Evolutionary conservation across 1,140 invertebrate species (phyloP).

Genomic region (Philopotamus ludificatus): DNA sequence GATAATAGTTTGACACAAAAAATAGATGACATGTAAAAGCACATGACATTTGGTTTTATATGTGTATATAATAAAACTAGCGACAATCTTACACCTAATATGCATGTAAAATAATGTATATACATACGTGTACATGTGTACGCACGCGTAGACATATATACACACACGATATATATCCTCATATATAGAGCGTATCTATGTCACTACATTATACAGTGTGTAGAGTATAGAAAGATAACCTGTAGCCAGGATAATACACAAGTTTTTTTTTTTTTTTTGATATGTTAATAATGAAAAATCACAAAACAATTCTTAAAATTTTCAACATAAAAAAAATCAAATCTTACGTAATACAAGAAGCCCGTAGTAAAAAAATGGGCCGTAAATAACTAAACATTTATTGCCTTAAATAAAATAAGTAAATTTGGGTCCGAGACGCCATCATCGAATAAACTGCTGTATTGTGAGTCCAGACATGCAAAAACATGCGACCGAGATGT

Average conservation of each 20-base stretch:
- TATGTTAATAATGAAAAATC: slow-evolving; percentile 41
- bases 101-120: slow-evolving; percentile 3
- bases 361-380: slow-evolving; percentile 14
- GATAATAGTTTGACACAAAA: slow-evolving; percentile 44
- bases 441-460: slow-evolving; percentile 14
- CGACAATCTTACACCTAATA: slow-evolving; percentile 39
- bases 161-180: slow-evolving; percentile 6
- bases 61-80: slow-evolving; percentile 43
- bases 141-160: background rate
- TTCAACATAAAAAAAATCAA: slow-evolving; percentile 20
- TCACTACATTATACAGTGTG: slow-evolving; percentile 38
- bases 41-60: slow-evolving; percentile 43
- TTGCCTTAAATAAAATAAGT: slow-evolving; percentile 13
- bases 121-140: slow-evolving; percentile 15
- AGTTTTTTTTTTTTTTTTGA: slow-evolving; percentile 39
- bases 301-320: slow-evolving; percentile 33
- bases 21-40: slow-evolving; percentile 44
- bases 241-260: slow-evolving; percentile 37
- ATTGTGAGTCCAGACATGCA: slow-evolving; percentile 1
- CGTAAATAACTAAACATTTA: slow-evolving; percentile 12
- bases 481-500: slow-evolving; percentile 12
- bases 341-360: slow-evolving; percentile 8
- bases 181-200: slow-evolving; percentile 37
- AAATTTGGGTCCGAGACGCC: slow-evolving; percentile 4
- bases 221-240: slow-evolving; percentile 41